Evolutionary conservation across 2,888 invertebrate genomes (phyloP), one percentile per base, ranked within the genome.

Genomic region (Diloba caeruleocephala): DNA sequence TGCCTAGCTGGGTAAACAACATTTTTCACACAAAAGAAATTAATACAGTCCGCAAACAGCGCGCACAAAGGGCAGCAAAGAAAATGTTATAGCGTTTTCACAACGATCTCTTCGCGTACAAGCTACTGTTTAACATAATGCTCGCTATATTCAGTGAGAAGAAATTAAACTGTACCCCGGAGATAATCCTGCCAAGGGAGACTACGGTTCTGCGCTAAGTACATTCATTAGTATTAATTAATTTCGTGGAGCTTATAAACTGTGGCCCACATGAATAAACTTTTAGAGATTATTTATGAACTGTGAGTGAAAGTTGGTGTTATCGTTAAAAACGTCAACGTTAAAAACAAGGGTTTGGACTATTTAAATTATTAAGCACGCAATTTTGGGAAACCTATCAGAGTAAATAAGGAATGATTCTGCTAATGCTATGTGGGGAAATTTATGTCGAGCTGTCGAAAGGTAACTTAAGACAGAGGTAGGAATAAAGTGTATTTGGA

Each of bases 161-260:
- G 74, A 81, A 81, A 82, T 85, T 81, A 82, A 80, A 82, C 73
- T 65, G 71, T 71, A 61, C 74, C 71, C 61, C 31, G 33, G 57
- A 71, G 76, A 76, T 83, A 67, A 81, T 79, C 77, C 70, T 33
- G 37, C 41, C 49, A 31, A 46, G 51, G 31, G 51, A 65, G 53
- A 43, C 51, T 46, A 45, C 46, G 46, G 62, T 54, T 58, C 52
- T 68, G 70, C 63, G 68, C 71, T 70, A 76, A 77, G 76, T 75
- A 78, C 64, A 74, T 81, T 78, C 70, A 82, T 81, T 79, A 77
- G 79, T 76, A 78, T 80, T 82, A 82, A 85, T 85, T 83, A 83
- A 84, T 81, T 81, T 79, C 64, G 68, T 67, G 69, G 62, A 76
- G 78, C 71, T 79, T 74, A 78, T 66, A 73, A 70, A 71, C 59